Evolutionary conservation across 2,888 invertebrate genomes (phyloP).

Genomic region (Eumacrocentrus americanus): DNA sequence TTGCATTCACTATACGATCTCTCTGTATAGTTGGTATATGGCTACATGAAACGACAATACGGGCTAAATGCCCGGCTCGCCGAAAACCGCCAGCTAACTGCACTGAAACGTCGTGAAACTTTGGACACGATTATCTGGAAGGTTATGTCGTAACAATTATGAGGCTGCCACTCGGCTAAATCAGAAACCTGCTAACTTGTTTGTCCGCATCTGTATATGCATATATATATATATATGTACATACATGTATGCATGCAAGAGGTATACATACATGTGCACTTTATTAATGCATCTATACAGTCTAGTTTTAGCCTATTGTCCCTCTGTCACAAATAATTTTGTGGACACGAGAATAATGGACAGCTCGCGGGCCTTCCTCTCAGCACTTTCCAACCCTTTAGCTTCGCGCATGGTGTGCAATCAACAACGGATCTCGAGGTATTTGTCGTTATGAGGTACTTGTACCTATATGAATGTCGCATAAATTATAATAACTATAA

Average conservation of each 20-base stretch:
- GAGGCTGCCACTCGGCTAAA: slow-evolving; percentile 58
- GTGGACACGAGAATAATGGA: slow-evolving; percentile 36
- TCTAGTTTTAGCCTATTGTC: slow-evolving; percentile 47
- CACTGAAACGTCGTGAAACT: slow-evolving; percentile 59
- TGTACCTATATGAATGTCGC: no score
- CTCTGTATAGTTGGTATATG: slow-evolving; percentile 29
- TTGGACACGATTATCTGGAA: slow-evolving; percentile 60
- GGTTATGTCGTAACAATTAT: slow-evolving; percentile 61
- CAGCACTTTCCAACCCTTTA: not conserved
- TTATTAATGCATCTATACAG: not conserved
- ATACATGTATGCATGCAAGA: no score
- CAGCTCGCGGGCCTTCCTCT: not conserved
- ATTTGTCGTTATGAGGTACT: no score
- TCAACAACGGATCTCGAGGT: no score
- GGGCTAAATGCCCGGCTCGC: slow-evolving; percentile 58
- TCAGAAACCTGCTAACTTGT: slow-evolving; percentile 58
- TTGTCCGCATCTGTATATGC: slow-evolving; percentile 42
- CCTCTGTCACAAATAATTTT: slow-evolving; percentile 55
- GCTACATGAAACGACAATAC: slow-evolving; percentile 56
- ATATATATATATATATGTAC: slow-evolving; percentile 35
- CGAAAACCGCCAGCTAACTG: slow-evolving; percentile 55
- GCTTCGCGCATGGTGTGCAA: not conserved
- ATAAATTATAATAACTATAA: no score
- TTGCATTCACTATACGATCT: slow-evolving; percentile 32
- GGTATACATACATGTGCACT: slow-evolving; percentile 1